These are phyloP conservation scores for Pontoporia blainvillei DNA, from an alignment of 2,113 vertebrate species.

Conservation along the genomic window DNA sequence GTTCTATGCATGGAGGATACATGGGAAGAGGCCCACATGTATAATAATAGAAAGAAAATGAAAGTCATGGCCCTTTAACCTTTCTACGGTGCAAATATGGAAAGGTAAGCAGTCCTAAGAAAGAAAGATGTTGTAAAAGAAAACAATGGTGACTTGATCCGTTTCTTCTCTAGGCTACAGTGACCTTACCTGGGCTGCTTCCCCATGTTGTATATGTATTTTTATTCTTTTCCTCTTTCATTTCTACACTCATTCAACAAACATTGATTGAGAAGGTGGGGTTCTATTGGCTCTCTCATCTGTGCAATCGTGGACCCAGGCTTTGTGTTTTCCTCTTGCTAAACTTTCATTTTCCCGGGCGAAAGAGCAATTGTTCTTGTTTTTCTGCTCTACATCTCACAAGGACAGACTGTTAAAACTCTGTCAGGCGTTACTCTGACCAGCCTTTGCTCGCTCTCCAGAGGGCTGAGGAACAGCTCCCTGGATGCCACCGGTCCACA, in stretches of 20 bases:
- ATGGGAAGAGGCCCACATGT: no score
- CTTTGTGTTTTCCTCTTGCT: not conserved
- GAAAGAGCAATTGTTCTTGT: not conserved
- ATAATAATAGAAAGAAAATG: not conserved
- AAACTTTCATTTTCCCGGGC: not conserved
- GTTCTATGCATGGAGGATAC: no score
- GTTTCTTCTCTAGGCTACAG: not conserved
- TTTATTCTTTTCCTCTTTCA: not conserved
- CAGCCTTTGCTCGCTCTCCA: not conserved
- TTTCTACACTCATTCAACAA: not conserved
- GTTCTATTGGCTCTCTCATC: not conserved
- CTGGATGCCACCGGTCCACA: rapidly evolving
- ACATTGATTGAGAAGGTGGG: not conserved
- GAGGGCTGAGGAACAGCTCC: no score
- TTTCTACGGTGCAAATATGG: not conserved
- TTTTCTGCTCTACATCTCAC: not conserved
- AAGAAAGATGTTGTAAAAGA: not conserved
- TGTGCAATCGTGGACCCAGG: not conserved
- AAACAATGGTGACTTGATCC: not conserved
- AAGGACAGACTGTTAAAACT: not conserved
- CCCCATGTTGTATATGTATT: rapidly evolving
- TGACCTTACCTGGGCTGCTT: not conserved
- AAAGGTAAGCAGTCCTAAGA: not conserved
- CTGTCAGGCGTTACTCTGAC: rapidly evolving
- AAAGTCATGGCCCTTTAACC: not conserved